Base-by-base conservation (phyloP, 2,888 invertebrate genomes). In the Chelonus formosanus region DNA sequence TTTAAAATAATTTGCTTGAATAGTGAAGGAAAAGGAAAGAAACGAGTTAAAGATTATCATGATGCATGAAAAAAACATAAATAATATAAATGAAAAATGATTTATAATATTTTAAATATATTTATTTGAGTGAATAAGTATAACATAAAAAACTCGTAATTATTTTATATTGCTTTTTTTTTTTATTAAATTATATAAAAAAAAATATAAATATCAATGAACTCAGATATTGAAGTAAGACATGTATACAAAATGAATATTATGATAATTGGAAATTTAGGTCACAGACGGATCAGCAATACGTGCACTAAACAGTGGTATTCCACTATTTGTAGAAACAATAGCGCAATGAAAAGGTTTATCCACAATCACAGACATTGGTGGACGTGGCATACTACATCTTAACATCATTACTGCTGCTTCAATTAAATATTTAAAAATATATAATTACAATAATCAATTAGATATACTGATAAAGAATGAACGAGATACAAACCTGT, bases 401-500 rank as follows among this genome's bases (percentile, higher is more conserved):
- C 43, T 5, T 20, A 20, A 20, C 43, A 40, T 4, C 60, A 60
- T 60, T 20, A 32, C 10, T 31, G 43, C 10, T 40, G 8, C 45
- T 60, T 7, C 36, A 20, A 58, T 4, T 34, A 58, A 58, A 59
- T 20, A 20, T 20, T 20, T 20, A 56, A 44, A 31, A 44, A 56
- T 31, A 43, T 8, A 44, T 43, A 3, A 56, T 48, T 48, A 48
- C 10, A 20, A 20, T 44, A 44, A 48, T 31, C 8, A 56, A 31
- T 6, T 5, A 31, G 20, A 20, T 20, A 20, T 20, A 20, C 20
- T 20, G 20, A 20, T 20, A 40, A n/a, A 44, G 3, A 34, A 50
- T 20, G 20, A 20, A 20, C 8, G 0, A 53, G n/a, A 47, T 40
- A 50, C 20, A 20, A 47, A 67, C 67, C 60, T 36, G 58, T 62